These are phyloP conservation scores for Mastomys natalensis DNA, from an alignment of 2,113 vertebrate genomes.

Conservation along the genomic window DNA sequence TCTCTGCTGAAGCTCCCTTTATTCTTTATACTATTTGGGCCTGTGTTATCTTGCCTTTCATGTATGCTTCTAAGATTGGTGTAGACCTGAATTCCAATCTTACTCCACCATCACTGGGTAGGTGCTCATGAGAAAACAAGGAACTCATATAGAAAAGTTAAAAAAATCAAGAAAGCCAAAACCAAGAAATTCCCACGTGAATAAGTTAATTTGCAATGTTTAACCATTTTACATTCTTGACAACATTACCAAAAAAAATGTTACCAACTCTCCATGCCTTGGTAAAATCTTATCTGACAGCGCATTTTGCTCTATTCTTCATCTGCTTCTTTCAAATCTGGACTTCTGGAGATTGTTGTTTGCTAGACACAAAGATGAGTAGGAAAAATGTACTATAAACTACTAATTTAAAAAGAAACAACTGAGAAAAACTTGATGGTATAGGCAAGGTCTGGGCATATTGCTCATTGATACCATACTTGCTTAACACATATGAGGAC, in stretches of 20 bases:
- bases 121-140: fast-evolving
- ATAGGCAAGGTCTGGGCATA: background rate
- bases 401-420: background rate
- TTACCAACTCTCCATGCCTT: background rate
- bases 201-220: background rate
- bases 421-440: background rate
- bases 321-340: background rate
- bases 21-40: too few species aligned
- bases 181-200: background rate
- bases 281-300: background rate
- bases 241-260: background rate
- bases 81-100: background rate
- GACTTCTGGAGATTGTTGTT: background rate
- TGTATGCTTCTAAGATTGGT: background rate
- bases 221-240: background rate
- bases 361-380: background rate
- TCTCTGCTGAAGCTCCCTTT: fast-evolving
- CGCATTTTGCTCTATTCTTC: background rate
- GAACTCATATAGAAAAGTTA: background rate
- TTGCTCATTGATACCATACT: background rate
- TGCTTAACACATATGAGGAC: background rate
- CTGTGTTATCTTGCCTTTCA: too few species aligned
- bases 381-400: background rate
- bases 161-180: background rate
- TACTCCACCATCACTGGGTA: background rate